phyloP scores from a whole-genome alignment of 2,888 invertebrate species.

The Chymomyza fuscimana region DNA sequence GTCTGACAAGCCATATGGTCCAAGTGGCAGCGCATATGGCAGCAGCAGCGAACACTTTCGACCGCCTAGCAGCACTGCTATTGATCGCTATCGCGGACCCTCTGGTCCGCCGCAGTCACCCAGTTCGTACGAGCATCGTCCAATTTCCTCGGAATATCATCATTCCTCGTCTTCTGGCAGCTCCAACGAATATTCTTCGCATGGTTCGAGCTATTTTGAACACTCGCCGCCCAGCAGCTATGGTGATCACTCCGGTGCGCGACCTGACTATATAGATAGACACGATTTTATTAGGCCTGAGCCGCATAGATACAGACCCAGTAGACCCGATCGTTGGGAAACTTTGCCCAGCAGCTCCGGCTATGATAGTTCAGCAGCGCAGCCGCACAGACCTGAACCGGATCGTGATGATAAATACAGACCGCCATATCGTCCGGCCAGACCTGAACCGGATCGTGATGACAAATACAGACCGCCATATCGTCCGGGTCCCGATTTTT shows the following conservation, averaged over 20 bases:
- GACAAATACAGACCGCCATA: conserved; percentile 76
- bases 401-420: conserved; percentile 73
- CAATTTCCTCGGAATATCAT: conserved; percentile 71
- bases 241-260: conserved; percentile 61
- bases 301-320: conserved; percentile 61
- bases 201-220: conserved; percentile 73
- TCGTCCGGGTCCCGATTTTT: conserved; percentile 72
- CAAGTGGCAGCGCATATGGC: conserved; percentile 54
- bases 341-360: conserved; percentile 76
- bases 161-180: conserved; percentile 56
- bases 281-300: conserved; percentile 72
- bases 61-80: conserved; percentile 67
- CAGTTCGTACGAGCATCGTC: conserved; percentile 72
- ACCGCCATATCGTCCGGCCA: conserved; percentile 69
- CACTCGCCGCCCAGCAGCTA: conserved; percentile 76
- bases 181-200: conserved; percentile 76
- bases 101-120: conserved; percentile 61
- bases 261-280: conserved; percentile 74
- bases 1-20: conserved; percentile 27
- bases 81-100: conserved; percentile 75
- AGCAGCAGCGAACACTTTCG: conserved; percentile 67
- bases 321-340: conserved; percentile 75
- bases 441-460: conserved; percentile 65
- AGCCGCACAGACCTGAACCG: conserved; percentile 62
- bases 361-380: conserved; percentile 60